Percentiles rank a stretch among this genome's conserved stretches.
Conservation (phyloP, 2,797 vertebrate genomes). For the Aeoliscus strigatus region DNA sequence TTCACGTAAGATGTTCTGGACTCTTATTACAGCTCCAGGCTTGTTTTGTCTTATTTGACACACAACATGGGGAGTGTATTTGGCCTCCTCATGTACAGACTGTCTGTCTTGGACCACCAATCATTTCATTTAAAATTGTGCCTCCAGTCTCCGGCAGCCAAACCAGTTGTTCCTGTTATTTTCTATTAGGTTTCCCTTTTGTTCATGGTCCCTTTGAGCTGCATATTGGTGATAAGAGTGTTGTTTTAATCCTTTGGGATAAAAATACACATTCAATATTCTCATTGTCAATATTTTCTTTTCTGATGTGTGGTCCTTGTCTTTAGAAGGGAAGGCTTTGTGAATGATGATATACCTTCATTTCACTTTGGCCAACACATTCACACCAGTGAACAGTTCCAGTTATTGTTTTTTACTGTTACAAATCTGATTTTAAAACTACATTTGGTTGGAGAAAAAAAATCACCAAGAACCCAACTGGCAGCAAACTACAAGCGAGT, state of each 20-base stretch:
- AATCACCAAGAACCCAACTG: too few relatives aligned
- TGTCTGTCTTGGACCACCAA: slow-evolving; percentile 22
- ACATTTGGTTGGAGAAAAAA: too few relatives aligned
- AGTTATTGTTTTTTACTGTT: too few relatives aligned
- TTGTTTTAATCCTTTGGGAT: not conserved
- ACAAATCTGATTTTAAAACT: too few relatives aligned
- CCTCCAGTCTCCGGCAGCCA: slow-evolving; percentile 25
- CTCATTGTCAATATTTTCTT: too few relatives aligned
- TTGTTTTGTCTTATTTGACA: slow-evolving; percentile 26
- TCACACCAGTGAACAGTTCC: too few relatives aligned
- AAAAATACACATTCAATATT: too few relatives aligned
- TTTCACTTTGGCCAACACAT: too few relatives aligned
- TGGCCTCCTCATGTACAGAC: not conserved
- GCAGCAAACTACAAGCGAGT: too few relatives aligned
- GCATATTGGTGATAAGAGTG: not conserved
- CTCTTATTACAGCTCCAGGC: slow-evolving; percentile 46
- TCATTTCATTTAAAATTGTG: slow-evolving; percentile 43
- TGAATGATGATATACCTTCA: slow-evolving; percentile 1
- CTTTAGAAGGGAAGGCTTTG: not conserved
- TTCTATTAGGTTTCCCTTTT: slow-evolving; percentile 19
- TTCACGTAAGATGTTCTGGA: slow-evolving; percentile 16
- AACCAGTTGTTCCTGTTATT: slow-evolving; percentile 27
- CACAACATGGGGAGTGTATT: slow-evolving; percentile 15
- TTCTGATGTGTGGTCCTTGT: too few relatives aligned
- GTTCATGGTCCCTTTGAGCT: slow-evolving; percentile 1